Evolutionary conservation across 2,797 vertebrate species (phyloP).

Genomic region (Micrastur ruficollis): DNA sequence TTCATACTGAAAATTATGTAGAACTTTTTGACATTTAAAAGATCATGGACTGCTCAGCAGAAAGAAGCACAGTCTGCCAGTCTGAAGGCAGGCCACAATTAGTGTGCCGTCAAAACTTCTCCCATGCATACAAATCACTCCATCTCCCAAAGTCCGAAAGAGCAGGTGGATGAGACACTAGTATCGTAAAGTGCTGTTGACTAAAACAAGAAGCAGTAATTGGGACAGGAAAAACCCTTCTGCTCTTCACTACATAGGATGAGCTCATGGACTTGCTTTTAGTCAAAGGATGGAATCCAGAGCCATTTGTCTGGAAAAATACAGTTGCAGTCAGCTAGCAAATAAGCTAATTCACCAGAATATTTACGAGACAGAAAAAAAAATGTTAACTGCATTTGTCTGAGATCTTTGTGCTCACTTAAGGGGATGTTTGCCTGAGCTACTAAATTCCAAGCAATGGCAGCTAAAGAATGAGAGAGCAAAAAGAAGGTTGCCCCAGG

Average conservation of each 20-base stretch:
- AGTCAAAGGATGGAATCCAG: neutral
- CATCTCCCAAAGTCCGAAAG: neutral
- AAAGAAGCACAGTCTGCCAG: neutral
- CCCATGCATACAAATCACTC: neutral
- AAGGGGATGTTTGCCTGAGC: neutral
- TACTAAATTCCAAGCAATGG: neutral
- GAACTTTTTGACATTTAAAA: neutral
- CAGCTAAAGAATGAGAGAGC: neutral
- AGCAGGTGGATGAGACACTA: neutral
- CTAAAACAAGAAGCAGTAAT: neutral
- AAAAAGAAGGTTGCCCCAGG: neutral
- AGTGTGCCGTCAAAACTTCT: neutral
- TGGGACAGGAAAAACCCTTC: neutral
- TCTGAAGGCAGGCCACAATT: neutral
- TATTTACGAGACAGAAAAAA: neutral
- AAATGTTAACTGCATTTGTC: neutral
- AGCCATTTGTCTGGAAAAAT: neutral
- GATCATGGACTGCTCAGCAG: neutral
- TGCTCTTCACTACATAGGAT: neutral
- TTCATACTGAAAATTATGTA: neutral
- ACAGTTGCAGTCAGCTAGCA: neutral
- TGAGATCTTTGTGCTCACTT: neutral
- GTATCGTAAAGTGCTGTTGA: neutral
- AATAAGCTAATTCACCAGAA: neutral
- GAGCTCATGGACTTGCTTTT: neutral